Evolutionary conservation across 1,140 invertebrate genomes (phyloP).

Genomic region (Melitaea cinxia): DNA sequence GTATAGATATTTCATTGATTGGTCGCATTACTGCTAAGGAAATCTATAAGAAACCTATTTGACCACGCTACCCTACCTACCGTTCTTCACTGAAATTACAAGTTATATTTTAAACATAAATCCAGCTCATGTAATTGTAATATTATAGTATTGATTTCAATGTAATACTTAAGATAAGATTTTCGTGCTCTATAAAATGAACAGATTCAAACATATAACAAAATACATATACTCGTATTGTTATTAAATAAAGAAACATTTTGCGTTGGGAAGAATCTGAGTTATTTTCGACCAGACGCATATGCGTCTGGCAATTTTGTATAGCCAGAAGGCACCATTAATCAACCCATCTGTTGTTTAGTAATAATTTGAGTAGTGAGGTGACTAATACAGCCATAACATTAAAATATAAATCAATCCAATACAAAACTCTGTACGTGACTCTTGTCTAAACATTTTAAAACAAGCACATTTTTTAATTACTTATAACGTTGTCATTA

Average conservation of each 20-base stretch:
- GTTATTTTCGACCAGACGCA: constrained; percentile 37
- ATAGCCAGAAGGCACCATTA: constrained; percentile 31
- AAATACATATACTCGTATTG: too few species aligned
- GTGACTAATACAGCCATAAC: constrained; percentile 42
- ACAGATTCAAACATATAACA: too few species aligned
- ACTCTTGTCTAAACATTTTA: constrained; percentile 62
- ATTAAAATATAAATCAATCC: constrained; percentile 62
- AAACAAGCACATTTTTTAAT: constrained; percentile 9
- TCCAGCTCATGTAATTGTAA: too few species aligned
- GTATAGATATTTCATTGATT: too few species aligned
- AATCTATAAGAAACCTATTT: too few species aligned
- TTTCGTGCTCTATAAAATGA: too few species aligned
- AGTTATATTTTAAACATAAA: too few species aligned
- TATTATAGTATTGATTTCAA: too few species aligned
- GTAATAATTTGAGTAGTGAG: constrained; percentile 7
- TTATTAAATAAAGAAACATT: constrained; percentile 23
- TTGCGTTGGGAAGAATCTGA: constrained; percentile 20
- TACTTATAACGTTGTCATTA: background rate
- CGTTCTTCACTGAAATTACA: too few species aligned
- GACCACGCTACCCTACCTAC: too few species aligned
- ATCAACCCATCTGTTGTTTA: constrained; percentile 28
- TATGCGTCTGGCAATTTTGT: constrained; percentile 15
- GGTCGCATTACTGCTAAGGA: too few species aligned
- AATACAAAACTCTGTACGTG: constrained; percentile 51
- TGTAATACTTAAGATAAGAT: too few species aligned